Conservation (phyloP, 2,888 invertebrate genomes). For the Drosophila limbata region DNA sequence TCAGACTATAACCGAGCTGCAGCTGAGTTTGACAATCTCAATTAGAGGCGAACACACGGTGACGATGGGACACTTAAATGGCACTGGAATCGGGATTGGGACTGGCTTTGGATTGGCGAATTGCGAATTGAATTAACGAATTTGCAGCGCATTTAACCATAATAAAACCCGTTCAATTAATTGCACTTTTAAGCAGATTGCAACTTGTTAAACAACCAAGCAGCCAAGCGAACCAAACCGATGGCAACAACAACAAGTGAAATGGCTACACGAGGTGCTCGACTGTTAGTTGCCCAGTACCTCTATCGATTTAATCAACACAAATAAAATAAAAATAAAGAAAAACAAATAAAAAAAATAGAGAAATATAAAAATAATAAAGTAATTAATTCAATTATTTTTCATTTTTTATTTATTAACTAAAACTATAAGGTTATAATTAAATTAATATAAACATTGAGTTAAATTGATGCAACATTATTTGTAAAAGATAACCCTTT, state of each 20-base stretch:
- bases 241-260: slow-evolving; percentile 10
- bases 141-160: slow-evolving; percentile 37
- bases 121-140: slow-evolving; percentile 7
- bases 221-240: slow-evolving; percentile 14
- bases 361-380: background rate
- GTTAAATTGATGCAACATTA: too few species aligned
- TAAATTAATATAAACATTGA: too few species aligned
- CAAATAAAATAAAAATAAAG: background rate
- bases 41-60: slow-evolving; percentile 58
- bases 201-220: slow-evolving; percentile 64
- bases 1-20: slow-evolving; percentile 13
- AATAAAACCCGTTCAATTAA: slow-evolving; percentile 73
- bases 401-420: too few species aligned
- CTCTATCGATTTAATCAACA: too few species aligned
- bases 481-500: too few species aligned
- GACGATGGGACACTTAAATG: slow-evolving; percentile 9
- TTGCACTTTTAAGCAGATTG: slow-evolving; percentile 79
- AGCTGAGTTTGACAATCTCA: slow-evolving; percentile 78
- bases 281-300: background rate
- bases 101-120: background rate
- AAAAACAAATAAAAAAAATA: too few species aligned
- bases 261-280: background rate
- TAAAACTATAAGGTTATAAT: too few species aligned
- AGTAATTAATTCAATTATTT: too few species aligned
- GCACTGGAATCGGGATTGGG: slow-evolving; percentile 9